A percentile compares a stretch with the other conserved stretches of the same genome.
phyloP scores from a whole-genome alignment of 92 coral and sea anemone genomes.

The Actinostola sp. region DNA sequence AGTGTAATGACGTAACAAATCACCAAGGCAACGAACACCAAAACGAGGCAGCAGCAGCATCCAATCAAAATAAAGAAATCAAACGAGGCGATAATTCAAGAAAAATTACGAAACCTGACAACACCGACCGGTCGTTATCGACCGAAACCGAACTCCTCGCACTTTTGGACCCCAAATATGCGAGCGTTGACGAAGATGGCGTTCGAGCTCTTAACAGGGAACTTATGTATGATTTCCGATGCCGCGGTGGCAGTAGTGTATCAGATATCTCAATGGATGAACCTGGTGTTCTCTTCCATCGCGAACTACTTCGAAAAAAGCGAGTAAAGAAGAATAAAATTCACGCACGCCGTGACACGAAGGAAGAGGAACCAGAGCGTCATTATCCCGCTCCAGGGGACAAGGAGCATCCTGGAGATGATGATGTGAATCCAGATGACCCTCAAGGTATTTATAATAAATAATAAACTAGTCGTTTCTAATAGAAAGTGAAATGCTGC shows the following conservation, averaged over 20 bases:
- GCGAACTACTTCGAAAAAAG: slow-evolving; percentile 26
- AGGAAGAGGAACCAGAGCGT: neutral
- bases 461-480: no score
- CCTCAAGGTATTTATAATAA: slow-evolving; percentile 5
- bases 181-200: slow-evolving; percentile 13
- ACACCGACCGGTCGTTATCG: neutral
- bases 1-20: neutral
- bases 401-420: slow-evolving; percentile 1
- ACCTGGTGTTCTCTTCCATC: slow-evolving; percentile 42
- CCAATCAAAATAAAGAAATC: neutral
- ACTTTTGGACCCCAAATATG: slow-evolving; percentile 23
- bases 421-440: slow-evolving; percentile 2
- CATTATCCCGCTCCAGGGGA: slow-evolving; percentile 16
- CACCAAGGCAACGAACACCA: slow-evolving; percentile 6
- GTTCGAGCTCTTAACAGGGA: slow-evolving; percentile 6
- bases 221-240: slow-evolving; percentile 17
- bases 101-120: neutral
- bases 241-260: slow-evolving; percentile 28
- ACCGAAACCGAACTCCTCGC: slow-evolving; percentile 2
- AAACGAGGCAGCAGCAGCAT: neutral
- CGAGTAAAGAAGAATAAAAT: slow-evolving; percentile 14
- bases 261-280: slow-evolving; percentile 53
- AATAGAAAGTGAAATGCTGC: no score
- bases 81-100: neutral
- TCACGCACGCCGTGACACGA: neutral